phyloP scores from a whole-genome alignment of 2,113 vertebrate species.

The Zeus faber region DNA sequence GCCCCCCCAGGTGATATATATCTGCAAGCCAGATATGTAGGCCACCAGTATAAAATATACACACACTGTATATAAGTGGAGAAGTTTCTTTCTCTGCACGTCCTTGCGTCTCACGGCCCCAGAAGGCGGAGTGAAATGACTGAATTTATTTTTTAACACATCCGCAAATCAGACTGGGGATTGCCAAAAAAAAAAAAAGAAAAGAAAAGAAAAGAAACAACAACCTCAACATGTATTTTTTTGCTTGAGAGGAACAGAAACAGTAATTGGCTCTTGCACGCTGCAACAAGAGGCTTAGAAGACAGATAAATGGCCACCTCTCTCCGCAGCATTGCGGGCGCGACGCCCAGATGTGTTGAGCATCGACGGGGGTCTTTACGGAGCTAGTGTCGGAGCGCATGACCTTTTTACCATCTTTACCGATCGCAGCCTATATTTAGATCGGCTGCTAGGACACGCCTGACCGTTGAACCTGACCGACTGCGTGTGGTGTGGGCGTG shows the following conservation, averaged over 20 bases:
- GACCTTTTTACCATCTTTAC: conserved; percentile 14
- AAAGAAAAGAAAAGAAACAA: too few relatives aligned
- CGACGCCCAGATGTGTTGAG: conserved; percentile 3
- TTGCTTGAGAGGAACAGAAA: too few relatives aligned
- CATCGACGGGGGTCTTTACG: too few relatives aligned
- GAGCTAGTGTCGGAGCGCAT: background rate
- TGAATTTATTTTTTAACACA: too few relatives aligned
- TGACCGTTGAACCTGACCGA: conserved; percentile 24
- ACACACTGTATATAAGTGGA: conserved; percentile 11
- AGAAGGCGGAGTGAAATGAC: too few relatives aligned
- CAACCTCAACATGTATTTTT: too few relatives aligned
- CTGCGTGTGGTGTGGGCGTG: conserved; percentile 22
- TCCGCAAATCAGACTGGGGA: too few relatives aligned
- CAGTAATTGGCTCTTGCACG: conserved; percentile 7
- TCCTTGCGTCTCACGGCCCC: too few relatives aligned
- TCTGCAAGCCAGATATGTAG: conserved; percentile 23
- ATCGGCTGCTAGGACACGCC: background rate
- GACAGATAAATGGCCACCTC: background rate
- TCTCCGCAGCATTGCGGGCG: background rate
- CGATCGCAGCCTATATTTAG: conserved; percentile 17
- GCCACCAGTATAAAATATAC: conserved; percentile 2
- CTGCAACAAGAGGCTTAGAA: conserved; percentile 10
- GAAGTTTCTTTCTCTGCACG: too few relatives aligned
- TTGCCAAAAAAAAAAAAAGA: too few relatives aligned
- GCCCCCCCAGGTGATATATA: background rate